Conservation (phyloP, 2,888 invertebrate species). For the Zeuzera pyrina region DNA sequence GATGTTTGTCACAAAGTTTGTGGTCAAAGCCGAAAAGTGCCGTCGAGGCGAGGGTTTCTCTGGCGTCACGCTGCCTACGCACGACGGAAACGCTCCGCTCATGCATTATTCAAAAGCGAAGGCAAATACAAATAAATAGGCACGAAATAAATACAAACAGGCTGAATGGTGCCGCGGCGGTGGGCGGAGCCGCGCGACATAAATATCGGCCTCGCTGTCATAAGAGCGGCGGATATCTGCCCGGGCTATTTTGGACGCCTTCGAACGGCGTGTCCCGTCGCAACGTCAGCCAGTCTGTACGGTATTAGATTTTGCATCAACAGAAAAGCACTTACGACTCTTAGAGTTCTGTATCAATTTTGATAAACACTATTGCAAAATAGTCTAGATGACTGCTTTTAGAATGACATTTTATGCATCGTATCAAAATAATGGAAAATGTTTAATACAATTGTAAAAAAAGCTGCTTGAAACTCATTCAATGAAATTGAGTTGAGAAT, state of each 20-base stretch:
- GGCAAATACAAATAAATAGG: slow-evolving; percentile 73
- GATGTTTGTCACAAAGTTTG: slow-evolving; percentile 6
- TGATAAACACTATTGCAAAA: too few relatives aligned
- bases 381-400: too few relatives aligned
- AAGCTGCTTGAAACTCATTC: too few relatives aligned
- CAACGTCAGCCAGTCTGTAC: slow-evolving; percentile 5
- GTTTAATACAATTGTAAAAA: too few relatives aligned
- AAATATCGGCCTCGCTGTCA: slow-evolving; percentile 67
- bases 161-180: slow-evolving; percentile 66
- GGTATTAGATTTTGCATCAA: too few relatives aligned
- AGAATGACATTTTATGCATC: too few relatives aligned
- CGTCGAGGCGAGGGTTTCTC: slow-evolving; percentile 31
- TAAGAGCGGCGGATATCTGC: slow-evolving; percentile 58
- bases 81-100: slow-evolving; percentile 68
- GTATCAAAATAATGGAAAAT: too few relatives aligned
- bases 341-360: too few relatives aligned
- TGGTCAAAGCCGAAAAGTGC: slow-evolving; percentile 25
- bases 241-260: slow-evolving; percentile 54
- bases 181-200: slow-evolving; percentile 69
- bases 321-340: too few relatives aligned
- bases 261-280: slow-evolving; percentile 3
- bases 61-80: slow-evolving; percentile 72
- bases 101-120: slow-evolving; percentile 69
- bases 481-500: too few relatives aligned
- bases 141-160: slow-evolving; percentile 72